Conservation (phyloP, 2,113 vertebrate genomes). For the Colistium nudipinnis region DNA sequence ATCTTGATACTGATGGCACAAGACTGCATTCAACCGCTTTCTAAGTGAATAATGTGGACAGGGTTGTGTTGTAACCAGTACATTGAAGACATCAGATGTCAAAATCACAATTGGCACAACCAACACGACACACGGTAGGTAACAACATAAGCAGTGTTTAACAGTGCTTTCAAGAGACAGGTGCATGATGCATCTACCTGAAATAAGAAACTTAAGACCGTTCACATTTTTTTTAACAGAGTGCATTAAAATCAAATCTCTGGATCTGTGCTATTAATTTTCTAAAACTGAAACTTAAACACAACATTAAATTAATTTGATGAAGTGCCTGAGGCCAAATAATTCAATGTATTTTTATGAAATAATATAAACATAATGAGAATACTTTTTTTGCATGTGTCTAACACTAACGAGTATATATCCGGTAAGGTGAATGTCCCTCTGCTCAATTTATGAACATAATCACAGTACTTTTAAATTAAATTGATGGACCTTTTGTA, state of each 20-base stretch:
- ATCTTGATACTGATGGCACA: background rate
- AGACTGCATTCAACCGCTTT: conserved; percentile 1
- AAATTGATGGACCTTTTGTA: conserved; percentile 11
- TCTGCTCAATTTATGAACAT: background rate
- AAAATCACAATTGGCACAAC: background rate
- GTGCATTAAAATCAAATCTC: background rate
- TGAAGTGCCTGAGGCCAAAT: no score
- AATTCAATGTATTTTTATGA: no score
- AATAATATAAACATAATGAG: no score
- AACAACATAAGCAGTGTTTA: conserved; percentile 2
- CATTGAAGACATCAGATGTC: background rate
- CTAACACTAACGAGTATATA: background rate
- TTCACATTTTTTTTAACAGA: conserved; percentile 13
- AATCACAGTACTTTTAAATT: conserved; percentile 11
- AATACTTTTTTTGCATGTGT: no score
- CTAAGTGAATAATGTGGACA: background rate
- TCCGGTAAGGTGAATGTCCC: background rate
- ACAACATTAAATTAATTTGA: no score
- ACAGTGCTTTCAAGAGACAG: background rate
- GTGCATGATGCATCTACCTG: conserved; percentile 1
- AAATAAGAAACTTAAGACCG: conserved; percentile 24
- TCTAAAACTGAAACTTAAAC: no score
- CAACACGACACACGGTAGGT: background rate
- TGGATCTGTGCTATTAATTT: no score
- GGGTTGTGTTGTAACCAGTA: background rate